These are phyloP conservation scores for Oreochromis tanganicae DNA, from an alignment of 2,113 vertebrate species.

Conservation along the genomic window DNA sequence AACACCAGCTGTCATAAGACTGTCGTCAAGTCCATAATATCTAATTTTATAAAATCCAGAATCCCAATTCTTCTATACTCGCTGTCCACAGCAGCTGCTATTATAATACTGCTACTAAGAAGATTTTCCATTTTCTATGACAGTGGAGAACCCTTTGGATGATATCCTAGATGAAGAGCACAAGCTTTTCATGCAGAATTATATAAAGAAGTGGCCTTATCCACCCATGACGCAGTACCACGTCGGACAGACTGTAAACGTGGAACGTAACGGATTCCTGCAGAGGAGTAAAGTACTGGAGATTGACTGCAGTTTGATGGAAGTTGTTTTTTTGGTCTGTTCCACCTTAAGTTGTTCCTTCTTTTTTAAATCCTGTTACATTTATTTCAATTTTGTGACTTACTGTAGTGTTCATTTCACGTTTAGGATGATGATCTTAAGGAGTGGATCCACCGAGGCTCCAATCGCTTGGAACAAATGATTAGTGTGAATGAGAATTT, in stretches of 20 bases:
- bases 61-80: background rate
- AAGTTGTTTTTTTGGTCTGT: conserved; percentile 75
- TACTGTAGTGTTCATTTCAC: background rate
- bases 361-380: background rate
- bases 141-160: conserved; percentile 80
- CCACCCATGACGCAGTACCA: conserved; percentile 79
- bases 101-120: background rate
- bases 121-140: background rate
- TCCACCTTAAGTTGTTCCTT: background rate
- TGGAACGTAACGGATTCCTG: conserved; percentile 77
- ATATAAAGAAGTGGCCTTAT: conserved; percentile 81
- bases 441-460: conserved; percentile 89
- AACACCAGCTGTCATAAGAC: background rate
- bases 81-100: background rate
- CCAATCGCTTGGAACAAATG: conserved; percentile 82
- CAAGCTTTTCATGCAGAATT: conserved; percentile 79
- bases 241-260: conserved; percentile 77
- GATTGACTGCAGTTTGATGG: conserved; percentile 83
- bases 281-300: conserved; percentile 77
- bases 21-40: background rate
- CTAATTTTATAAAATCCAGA: background rate
- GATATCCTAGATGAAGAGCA: conserved; percentile 81
- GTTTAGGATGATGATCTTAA: conserved; percentile 78
- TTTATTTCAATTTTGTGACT: background rate
- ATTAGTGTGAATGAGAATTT: conserved; percentile 72